Base-by-base conservation (phyloP, 2,113 vertebrate genomes). In the Muscicapa adusta region DNA sequence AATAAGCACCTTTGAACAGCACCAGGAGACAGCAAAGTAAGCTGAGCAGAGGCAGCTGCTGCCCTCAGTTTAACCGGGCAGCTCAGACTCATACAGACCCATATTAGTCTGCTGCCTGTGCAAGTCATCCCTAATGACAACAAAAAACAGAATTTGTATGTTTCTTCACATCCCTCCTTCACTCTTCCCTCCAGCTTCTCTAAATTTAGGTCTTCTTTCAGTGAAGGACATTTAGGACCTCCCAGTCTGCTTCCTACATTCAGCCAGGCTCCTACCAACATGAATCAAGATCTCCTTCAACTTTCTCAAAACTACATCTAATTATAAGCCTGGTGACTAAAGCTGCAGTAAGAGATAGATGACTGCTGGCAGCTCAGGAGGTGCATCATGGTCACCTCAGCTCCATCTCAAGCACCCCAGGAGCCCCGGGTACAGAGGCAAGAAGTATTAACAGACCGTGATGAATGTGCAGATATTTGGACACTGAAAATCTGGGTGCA, bases 391-490 rank as follows among this genome's bases (percentile, higher is more conserved):
- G 62, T 85, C 70, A 92, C 25, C 34, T 51, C 47, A 14, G 50
- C 36, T 88, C n/a, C 1, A 5, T 11, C 17, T 82, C 48, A 29
- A 60, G 45, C 2, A 1, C 22, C 74, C 33, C 82, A 70, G 25
- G 33, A 85, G 54, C 29, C 31, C 60, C 12, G 8, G 34, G 29
- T 1, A 8, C 19, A 70, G 66, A 88, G 26, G 47, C 19, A 84
- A 4, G 1, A 34, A 65, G 7, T 13, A 36, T 16, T 77, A 28
- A 28, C n/a, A 50, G 34, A 14, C 53, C 40, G 6, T 61, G 56
- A 42, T 2, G 0, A 76, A 54, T 0, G 4, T 17, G 57, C 29
- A 40, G 56, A 50, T 0, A 1, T 38, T 11, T 43, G 17, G 42
- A 51, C 51, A 57, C 5, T 14, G n/a, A 72, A 87, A 91, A 90